Evolutionary conservation across 2,797 vertebrate genomes (phyloP).

Genomic region (Falco biarmicus): DNA sequence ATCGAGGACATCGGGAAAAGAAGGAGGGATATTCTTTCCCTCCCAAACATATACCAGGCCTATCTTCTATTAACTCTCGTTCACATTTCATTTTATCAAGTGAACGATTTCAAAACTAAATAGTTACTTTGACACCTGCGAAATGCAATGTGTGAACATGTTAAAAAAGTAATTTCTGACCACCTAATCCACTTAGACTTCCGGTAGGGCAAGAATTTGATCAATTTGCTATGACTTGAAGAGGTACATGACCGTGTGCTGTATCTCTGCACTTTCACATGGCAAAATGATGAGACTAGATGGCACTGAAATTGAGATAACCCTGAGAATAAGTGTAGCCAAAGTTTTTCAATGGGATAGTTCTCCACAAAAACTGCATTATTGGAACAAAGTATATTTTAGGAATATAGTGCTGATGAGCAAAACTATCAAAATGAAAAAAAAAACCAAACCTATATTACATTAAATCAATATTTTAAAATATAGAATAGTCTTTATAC

Average conservation of each 20-base stretch:
- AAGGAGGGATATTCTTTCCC: not conserved
- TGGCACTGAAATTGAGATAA: not conserved
- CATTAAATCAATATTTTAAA: not conserved
- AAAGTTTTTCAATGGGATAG: not conserved
- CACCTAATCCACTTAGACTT: constrained; percentile 25
- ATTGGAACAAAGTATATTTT: not conserved
- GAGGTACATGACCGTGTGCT: not conserved
- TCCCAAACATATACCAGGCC: not conserved
- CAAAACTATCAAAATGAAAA: not conserved
- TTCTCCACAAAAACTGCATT: not conserved
- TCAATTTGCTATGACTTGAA: not conserved
- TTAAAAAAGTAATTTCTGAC: not conserved
- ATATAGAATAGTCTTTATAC: not conserved
- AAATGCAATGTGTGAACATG: not conserved
- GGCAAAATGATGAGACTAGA: not conserved
- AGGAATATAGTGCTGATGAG: not conserved
- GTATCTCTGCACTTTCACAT: not conserved
- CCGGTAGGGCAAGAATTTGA: not conserved
- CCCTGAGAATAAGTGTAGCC: not conserved
- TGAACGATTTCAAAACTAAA: not conserved
- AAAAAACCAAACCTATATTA: not conserved
- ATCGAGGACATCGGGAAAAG: not conserved
- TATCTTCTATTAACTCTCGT: not conserved
- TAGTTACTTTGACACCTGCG: not conserved
- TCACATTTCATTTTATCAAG: not conserved